Evolutionary conservation across 1,140 invertebrate species (phyloP), one percentile per base, ranked within the genome.

Genomic region (Varroa destructor): DNA sequence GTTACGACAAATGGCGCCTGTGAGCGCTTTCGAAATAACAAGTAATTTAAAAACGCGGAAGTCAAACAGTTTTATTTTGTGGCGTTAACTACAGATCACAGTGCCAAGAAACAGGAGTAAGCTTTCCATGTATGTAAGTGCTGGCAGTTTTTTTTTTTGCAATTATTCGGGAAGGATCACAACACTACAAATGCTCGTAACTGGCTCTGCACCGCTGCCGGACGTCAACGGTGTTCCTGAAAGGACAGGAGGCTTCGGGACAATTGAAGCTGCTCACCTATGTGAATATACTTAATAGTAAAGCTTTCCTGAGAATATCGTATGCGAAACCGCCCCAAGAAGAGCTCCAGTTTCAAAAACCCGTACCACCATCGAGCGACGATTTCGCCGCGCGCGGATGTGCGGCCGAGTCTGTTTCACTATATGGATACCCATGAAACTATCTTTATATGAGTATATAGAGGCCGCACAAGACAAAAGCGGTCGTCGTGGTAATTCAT

Each of bases 401-500:
- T 46, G 40, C 8, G 37, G 61, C 61, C 40, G 61, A 67, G 36
- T 67, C 40, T 37, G 61, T 12, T 67, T 67, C 61, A 67, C 61
- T 4, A 67, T 25, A 25, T 37, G 36, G 61, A 67, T 2, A 67
- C 61, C 14, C 12, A 81, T 6, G 89, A 92, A 86, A 91, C 77
- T 92, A 89, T 75, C 80, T 92, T 1, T 89, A 87, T 46, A 78
- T 92, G 1, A 88, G 91, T 76, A 84, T 92, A 40, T 79, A 75
- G 72, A 89, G 0, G 80, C 85, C 40, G 89, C 89, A 75, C 84
- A 86, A 70, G 84, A 83, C 51, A 88, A 67, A 67, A 67, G 77
- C 89, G 42, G 88, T 89, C 0, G 89, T 92, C 0, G 86, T 92
- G 2, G 88, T 93, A 0, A 80, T 90, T 73, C 86, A 92, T 71